Percentiles rank a stretch among this genome's conserved stretches.
Evolutionary conservation across 2,888 invertebrate genomes (phyloP).

Genomic region (Rhaphigaster nebulosa): DNA sequence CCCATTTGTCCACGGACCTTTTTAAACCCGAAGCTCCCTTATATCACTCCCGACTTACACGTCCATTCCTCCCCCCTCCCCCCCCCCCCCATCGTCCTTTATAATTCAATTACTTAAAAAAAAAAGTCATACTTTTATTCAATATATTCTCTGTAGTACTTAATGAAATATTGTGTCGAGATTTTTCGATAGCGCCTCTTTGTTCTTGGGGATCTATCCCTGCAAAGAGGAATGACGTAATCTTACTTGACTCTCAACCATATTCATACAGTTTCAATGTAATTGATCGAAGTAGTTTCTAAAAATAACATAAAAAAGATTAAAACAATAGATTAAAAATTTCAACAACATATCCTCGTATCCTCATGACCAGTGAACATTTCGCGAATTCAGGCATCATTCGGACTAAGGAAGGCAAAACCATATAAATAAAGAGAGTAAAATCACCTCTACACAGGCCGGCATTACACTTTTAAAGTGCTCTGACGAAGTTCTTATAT

Average conservation of each 20-base stretch:
- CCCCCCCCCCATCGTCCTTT: constrained; percentile 19
- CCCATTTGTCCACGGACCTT: constrained; percentile 55
- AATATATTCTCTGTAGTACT: neutral
- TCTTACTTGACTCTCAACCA: neutral
- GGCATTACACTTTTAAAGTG: too few species aligned
- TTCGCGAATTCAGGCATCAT: too few species aligned
- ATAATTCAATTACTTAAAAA: constrained; percentile 54
- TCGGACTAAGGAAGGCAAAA: too few species aligned
- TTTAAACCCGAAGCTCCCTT: constrained; percentile 50
- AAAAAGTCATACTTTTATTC: constrained; percentile 1
- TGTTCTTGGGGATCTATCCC: neutral
- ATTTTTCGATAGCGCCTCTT: constrained; percentile 28
- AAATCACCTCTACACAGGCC: too few species aligned
- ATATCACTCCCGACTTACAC: constrained; percentile 55
- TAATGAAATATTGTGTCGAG: constrained; percentile 11
- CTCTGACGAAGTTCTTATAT: too few species aligned
- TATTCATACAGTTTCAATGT: too few species aligned
- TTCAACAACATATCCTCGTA: too few species aligned
- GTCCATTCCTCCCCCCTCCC: neutral
- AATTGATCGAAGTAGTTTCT: too few species aligned
- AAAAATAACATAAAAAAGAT: too few species aligned
- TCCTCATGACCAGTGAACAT: too few species aligned
- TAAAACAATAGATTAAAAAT: too few species aligned
- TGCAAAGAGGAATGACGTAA: neutral
- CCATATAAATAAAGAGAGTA: too few species aligned